Conservation (phyloP, 2,888 invertebrate genomes). For the Dendrolimus pini region DNA sequence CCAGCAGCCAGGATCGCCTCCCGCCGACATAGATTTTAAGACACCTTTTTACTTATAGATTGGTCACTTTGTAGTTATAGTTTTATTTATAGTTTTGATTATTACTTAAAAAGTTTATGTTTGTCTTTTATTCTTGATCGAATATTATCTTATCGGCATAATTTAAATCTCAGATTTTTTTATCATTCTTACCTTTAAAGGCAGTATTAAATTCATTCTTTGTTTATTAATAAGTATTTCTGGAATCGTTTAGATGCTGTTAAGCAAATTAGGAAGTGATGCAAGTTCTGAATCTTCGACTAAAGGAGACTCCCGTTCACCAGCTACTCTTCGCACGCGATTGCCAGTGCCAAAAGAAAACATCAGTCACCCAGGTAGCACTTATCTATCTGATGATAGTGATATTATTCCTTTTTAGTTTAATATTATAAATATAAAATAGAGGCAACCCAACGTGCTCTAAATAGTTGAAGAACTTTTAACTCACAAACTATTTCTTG, state of each 20-base stretch:
- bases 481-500: no score
- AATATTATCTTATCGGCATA: no score
- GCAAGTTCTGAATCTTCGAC: conserved; percentile 63
- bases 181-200: no score
- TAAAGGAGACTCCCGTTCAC: conserved; percentile 51
- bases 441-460: background rate
- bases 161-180: no score
- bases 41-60: no score
- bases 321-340: conserved; percentile 46
- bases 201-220: background rate
- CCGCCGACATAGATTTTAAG: no score
- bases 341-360: conserved; percentile 74
- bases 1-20: no score
- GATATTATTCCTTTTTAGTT: background rate
- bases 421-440: background rate
- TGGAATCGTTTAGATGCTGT: conserved; percentile 72
- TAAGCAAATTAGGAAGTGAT: conserved; percentile 81
- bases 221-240: background rate
- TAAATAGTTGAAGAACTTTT: background rate
- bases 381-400: no score
- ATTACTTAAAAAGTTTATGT: no score
- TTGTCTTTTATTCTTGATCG: no score
- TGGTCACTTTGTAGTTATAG: no score
- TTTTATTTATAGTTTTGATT: no score
- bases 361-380: conserved; percentile 73